phyloP scores from a whole-genome alignment of 2,888 invertebrate genomes.

The Hyppa rectilinea region DNA sequence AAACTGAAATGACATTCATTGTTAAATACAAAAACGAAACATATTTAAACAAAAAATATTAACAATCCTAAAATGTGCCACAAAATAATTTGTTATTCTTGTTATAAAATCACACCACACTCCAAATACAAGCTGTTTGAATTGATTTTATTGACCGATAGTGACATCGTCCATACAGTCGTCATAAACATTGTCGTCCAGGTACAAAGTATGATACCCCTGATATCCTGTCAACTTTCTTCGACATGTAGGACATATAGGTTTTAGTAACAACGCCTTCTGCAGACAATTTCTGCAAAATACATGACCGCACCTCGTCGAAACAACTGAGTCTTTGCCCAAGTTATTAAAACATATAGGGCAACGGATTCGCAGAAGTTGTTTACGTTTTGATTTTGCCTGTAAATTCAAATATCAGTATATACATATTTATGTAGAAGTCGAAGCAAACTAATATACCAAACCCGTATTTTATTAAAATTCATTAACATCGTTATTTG shows the following conservation, averaged over 20 bases:
- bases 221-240: constrained; percentile 60
- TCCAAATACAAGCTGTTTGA: neutral
- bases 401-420: constrained; percentile 45
- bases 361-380: constrained; percentile 69
- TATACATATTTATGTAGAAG: neutral
- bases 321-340: constrained; percentile 67
- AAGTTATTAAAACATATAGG: constrained; percentile 76
- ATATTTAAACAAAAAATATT: constrained; percentile 40
- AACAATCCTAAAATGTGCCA: constrained; percentile 41
- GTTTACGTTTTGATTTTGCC: constrained; percentile 62
- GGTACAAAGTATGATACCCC: constrained; percentile 70
- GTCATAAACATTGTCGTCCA: constrained; percentile 63
- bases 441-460: no score
- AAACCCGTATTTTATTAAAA: neutral
- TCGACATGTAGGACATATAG: constrained; percentile 73
- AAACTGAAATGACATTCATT: constrained; percentile 29
- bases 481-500: neutral
- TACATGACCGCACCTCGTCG: constrained; percentile 77
- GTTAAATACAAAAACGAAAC: constrained; percentile 45
- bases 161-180: constrained; percentile 51
- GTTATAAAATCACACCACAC: constrained; percentile 21
- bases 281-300: constrained; percentile 74
- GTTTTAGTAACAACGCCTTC: constrained; percentile 65
- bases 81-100: constrained; percentile 37
- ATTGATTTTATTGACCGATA: constrained; percentile 33